A percentile compares a stretch with the other conserved stretches of the same genome.
phyloP scores from a whole-genome alignment of 2,113 vertebrate genomes.

The Globicephala melas region DNA sequence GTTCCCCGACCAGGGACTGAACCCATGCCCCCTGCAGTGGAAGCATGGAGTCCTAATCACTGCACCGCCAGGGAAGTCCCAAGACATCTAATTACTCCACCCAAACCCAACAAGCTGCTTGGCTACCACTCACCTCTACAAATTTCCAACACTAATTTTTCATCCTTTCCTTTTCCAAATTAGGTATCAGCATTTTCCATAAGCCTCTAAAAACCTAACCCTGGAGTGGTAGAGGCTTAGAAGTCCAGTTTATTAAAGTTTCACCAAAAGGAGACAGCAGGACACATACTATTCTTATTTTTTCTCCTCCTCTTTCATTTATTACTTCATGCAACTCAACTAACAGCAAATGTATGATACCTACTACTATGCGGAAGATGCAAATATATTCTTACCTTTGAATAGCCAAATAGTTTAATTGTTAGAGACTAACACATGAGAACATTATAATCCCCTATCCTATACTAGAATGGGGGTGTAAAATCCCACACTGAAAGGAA shows the following conservation, averaged over 20 bases:
- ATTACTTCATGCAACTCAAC: background rate
- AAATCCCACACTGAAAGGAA: background rate
- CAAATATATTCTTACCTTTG: background rate
- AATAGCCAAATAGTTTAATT: background rate
- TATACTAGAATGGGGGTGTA: background rate
- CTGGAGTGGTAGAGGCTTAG: background rate
- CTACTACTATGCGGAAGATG: background rate
- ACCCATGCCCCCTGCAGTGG: background rate
- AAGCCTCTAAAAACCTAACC: constrained; percentile 7
- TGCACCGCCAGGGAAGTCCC: background rate
- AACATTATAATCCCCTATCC: background rate
- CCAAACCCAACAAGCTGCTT: background rate
- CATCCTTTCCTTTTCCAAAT: constrained; percentile 70
- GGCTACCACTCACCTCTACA: constrained; percentile 56
- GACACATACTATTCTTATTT: background rate
- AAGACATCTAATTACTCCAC: background rate
- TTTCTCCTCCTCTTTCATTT: background rate
- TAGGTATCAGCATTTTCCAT: constrained; percentile 45
- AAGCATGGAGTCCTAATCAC: background rate
- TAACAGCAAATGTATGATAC: background rate
- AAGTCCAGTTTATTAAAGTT: background rate
- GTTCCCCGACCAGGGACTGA: background rate
- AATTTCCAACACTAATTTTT: constrained; percentile 54
- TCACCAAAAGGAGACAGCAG: background rate
- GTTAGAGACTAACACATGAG: background rate